These are phyloP conservation scores for Rhynchophorus ferrugineus DNA, from an alignment of 1,140 invertebrate species.

Conservation along the genomic window DNA sequence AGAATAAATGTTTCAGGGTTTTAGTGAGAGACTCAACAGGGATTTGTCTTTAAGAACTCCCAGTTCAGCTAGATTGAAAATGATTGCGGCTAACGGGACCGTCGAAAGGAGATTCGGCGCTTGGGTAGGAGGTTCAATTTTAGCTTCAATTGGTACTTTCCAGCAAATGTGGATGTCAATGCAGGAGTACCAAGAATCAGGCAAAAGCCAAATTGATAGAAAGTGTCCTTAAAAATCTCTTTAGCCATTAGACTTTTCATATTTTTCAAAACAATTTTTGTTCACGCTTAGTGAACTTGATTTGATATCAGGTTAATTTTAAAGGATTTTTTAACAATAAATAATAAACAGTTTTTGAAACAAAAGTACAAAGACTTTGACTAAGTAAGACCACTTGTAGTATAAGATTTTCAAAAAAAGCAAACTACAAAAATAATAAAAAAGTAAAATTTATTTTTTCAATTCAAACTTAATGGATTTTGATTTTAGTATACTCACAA, in stretches of 20 bases:
- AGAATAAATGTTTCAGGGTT: constrained; percentile 55
- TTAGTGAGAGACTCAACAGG: constrained; percentile 76
- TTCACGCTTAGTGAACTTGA: too few species aligned
- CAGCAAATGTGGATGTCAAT: constrained; percentile 98
- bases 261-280: too few species aligned
- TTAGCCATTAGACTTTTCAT: too few species aligned
- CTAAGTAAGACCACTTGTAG: too few species aligned
- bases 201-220: constrained; percentile 84
- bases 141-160: constrained; percentile 91
- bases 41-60: constrained; percentile 85
- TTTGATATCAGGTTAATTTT: too few species aligned
- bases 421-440: too few species aligned
- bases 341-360: too few species aligned
- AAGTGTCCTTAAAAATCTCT: constrained; percentile 79
- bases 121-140: constrained; percentile 94
- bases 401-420: too few species aligned
- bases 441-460: neutral
- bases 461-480: neutral
- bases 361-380: too few species aligned
- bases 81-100: constrained; percentile 73
- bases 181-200: constrained; percentile 93
- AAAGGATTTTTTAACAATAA: too few species aligned
- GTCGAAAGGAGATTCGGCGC: constrained; percentile 84
- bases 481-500: too few species aligned
- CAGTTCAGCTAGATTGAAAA: constrained; percentile 80